Percentiles rank a stretch among this genome's conserved stretches.
Evolutionary conservation across 92 coral and sea anemone species (phyloP).

Genomic region (Phenganax marumi): DNA sequence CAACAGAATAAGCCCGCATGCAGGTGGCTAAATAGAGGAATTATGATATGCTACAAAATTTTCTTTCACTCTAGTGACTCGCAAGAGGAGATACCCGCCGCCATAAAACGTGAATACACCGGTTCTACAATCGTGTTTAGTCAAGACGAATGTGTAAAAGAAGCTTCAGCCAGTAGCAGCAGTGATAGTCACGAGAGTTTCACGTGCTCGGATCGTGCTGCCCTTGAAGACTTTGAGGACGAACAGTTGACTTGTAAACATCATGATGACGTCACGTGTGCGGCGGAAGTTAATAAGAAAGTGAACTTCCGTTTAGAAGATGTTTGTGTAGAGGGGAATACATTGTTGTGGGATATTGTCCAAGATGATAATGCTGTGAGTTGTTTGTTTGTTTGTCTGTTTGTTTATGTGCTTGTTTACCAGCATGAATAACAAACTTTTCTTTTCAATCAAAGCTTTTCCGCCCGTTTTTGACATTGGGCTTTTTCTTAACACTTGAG

Average conservation of each 20-base stretch:
- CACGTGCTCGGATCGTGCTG: slow-evolving; percentile 88
- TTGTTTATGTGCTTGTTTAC: slow-evolving; percentile 1
- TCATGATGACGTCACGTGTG: slow-evolving; percentile 70
- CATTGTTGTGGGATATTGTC: slow-evolving; percentile 91
- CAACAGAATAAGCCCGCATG: too few species aligned
- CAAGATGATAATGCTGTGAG: slow-evolving; percentile 97
- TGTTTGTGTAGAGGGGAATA: slow-evolving; percentile 94
- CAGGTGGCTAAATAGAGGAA: too few species aligned
- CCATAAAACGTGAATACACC: slow-evolving; percentile 62
- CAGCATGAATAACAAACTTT: background rate
- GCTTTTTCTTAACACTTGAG: background rate
- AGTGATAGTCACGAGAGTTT: slow-evolving; percentile 92
- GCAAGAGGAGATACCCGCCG: slow-evolving; percentile 60
- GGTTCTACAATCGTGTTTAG: slow-evolving; percentile 49
- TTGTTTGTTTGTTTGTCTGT: slow-evolving; percentile 15
- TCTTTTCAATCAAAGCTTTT: background rate
- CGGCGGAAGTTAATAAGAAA: slow-evolving; percentile 60
- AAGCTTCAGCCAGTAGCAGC: slow-evolving; percentile 86
- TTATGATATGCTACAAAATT: too few species aligned
- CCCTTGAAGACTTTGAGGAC: slow-evolving; percentile 93
- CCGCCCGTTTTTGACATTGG: background rate
- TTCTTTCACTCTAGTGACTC: slow-evolving; percentile 37
- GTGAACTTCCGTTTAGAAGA: slow-evolving; percentile 81
- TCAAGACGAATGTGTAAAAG: slow-evolving; percentile 73
- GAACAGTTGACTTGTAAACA: slow-evolving; percentile 84